Evolutionary conservation across 2,113 vertebrate genomes (phyloP).

Genomic region (Corythoichthys intestinalis): DNA sequence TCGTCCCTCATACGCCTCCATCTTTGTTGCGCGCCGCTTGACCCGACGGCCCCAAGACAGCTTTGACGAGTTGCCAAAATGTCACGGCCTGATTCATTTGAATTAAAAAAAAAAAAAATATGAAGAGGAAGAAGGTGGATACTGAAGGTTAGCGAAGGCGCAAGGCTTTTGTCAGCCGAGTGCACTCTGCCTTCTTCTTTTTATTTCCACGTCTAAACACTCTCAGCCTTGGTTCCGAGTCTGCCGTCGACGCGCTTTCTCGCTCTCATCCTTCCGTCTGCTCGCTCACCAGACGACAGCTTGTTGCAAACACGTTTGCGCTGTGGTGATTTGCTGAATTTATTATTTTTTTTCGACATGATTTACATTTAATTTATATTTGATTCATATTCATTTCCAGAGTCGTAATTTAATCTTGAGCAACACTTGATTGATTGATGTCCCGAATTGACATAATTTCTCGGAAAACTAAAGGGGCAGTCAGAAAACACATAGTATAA

Average conservation of each 20-base stretch:
- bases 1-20: slow-evolving; percentile 26
- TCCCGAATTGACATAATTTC: too few species aligned
- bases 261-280: neutral
- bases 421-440: too few species aligned
- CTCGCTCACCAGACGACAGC: too few species aligned
- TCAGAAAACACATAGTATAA: too few species aligned
- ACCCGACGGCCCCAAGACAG: slow-evolving; percentile 36
- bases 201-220: neutral
- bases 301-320: too few species aligned
- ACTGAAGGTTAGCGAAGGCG: slow-evolving; percentile 48
- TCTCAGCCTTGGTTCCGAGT: neutral
- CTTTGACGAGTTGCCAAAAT: slow-evolving; percentile 38
- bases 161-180: slow-evolving; percentile 25
- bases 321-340: too few species aligned
- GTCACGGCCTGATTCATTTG: slow-evolving; percentile 19
- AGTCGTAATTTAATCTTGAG: too few species aligned
- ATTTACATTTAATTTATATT: neutral
- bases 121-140: slow-evolving; percentile 21
- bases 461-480: too few species aligned
- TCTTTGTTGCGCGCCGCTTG: slow-evolving; percentile 44
- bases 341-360: too few species aligned
- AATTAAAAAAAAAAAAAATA: slow-evolving; percentile 5
- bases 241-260: neutral
- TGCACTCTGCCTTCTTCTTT: neutral
- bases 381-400: too few species aligned